Evolutionary conservation across 1,140 invertebrate species (phyloP).

Genomic region (Teleopsis dalmanni): DNA sequence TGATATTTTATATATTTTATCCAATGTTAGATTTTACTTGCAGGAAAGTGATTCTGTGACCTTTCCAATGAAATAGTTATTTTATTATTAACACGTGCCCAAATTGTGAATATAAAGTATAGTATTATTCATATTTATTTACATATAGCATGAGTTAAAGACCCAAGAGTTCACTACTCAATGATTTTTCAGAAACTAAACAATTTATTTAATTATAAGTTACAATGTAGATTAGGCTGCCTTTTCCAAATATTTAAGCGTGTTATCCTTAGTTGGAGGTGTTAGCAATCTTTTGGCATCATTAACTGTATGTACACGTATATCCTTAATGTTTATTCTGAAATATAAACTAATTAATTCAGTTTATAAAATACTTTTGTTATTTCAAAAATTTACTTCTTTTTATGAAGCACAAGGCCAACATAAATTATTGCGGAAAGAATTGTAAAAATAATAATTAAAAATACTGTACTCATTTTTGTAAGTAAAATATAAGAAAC

Average conservation of each 20-base stretch:
- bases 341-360: not conserved
- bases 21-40: no score
- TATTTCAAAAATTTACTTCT: constrained; percentile 13
- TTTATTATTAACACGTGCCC: no score
- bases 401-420: constrained; percentile 19
- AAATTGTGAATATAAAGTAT: no score
- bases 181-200: no score
- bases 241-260: constrained; percentile 25
- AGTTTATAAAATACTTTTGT: not conserved
- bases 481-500: no score
- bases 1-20: no score
- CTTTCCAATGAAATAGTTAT: no score
- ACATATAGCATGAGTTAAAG: no score
- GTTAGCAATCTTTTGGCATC: constrained; percentile 22
- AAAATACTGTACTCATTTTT: constrained; percentile 15
- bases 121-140: no score
- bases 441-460: constrained; percentile 12
- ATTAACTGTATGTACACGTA: constrained; percentile 19
- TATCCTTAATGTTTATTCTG: constrained; percentile 25
- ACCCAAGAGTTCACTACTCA: no score
- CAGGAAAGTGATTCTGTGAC: no score
- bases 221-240: constrained; percentile 12
- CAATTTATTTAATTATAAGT: no score
- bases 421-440: constrained; percentile 16
- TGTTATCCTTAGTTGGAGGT: constrained; percentile 7